Base-by-base conservation (phyloP, 1,140 invertebrate species). In the Drosophila sproati region DNA sequence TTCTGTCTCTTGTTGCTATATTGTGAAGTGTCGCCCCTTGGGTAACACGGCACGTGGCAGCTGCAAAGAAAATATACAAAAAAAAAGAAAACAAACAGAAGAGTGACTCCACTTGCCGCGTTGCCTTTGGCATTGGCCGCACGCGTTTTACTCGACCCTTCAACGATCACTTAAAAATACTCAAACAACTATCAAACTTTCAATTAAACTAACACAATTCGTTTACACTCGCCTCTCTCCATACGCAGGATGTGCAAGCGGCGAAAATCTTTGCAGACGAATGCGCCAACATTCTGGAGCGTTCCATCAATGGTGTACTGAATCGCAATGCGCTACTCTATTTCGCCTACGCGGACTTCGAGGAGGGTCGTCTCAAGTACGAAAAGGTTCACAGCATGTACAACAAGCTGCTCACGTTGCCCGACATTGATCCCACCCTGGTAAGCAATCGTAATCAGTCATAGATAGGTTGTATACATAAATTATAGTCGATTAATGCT, bases 281-380 rank as follows among this genome's bases (percentile, higher is more conserved):
- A 92, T 98, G 97, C 47, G 97, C 97, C 7, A 96, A 96, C 29
- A 97, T 99, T 81, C 98, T 98, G 91, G 98, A 99, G 92, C 94
- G 98, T 54, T 97, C 98, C 0, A 97, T 97, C 5, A 96, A 95
- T 69, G 96, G 96, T 0, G 94, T 98, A 2, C 94, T 99, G 48
- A 97, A 96, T 45, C 97, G 97, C 79, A 99, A 98, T 92, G 97
- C 98, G 93, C 93, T 99, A 12, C 93, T 99, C 4, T 98, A 99
- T 92, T 99, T 99, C 94, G 98, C 98, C 0, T 99, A 99, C 92
- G 98, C 98, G 1, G 99, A 99, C 93, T 99, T 99, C 91, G 98
- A 99, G 94, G 99, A 99, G 94, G 97, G 98, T 34, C 94, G 98
- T 51, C 95, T 99, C 82, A 98, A 98, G 91, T 98, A 98, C 92